phyloP scores from a whole-genome alignment of 2,888 invertebrate species.

The Brenthis daphne region DNA sequence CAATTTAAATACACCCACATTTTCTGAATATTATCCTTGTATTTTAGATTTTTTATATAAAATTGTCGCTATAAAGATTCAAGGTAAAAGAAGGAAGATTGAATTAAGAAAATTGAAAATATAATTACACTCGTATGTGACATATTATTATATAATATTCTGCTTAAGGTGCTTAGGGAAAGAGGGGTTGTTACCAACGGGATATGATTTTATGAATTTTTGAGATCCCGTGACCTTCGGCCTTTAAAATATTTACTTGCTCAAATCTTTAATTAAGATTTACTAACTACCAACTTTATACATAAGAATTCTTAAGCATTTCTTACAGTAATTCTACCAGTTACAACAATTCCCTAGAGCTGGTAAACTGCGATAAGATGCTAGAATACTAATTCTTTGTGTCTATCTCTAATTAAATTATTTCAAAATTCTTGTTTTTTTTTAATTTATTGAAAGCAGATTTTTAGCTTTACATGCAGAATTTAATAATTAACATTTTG shows the following conservation, averaged over 20 bases:
- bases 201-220: too few relatives aligned
- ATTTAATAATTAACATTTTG: too few relatives aligned
- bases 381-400: constrained; percentile 2
- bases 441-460: background rate
- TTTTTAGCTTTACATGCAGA: too few relatives aligned
- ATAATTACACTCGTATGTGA: background rate
- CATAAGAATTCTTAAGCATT: background rate
- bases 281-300: background rate
- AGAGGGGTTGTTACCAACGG: too few relatives aligned
- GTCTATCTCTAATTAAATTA: background rate
- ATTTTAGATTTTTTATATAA: too few relatives aligned
- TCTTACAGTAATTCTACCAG: background rate
- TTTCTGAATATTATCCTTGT: too few relatives aligned
- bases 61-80: background rate
- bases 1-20: constrained; percentile 1
- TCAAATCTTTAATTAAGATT: too few relatives aligned
- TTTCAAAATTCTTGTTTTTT: background rate
- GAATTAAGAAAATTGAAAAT: background rate
- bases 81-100: background rate
- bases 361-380: constrained; percentile 9
- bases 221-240: too few relatives aligned
- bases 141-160: background rate
- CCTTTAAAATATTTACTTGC: too few relatives aligned
- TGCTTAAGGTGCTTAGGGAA: too few relatives aligned
- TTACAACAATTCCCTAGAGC: constrained; percentile 5